Base-by-base conservation (phyloP, 2,113 vertebrate species). In the Lonchura striata region DNA sequence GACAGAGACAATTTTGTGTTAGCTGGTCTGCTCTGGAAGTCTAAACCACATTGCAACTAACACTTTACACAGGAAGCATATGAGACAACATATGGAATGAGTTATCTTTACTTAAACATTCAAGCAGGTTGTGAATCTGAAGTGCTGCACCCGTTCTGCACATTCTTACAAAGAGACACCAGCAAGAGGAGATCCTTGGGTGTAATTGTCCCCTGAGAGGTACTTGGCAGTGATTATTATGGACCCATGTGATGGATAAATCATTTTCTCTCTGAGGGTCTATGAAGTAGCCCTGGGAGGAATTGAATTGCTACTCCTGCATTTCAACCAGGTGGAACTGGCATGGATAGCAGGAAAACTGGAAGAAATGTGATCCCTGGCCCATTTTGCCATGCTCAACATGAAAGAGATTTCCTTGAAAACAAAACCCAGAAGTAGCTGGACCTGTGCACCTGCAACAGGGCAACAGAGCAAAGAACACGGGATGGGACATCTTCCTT, bases 401-500 rank as follows among this genome's bases (percentile, higher is more conserved):
- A 24, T 31, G 28, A 54, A 19, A 23, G 14, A 6, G 13, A 46
- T 41, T 82, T 66, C 25, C 10, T 25, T 46, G 49, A 25, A 59
- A 81, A 54, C 2, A 46, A 31, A 72, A 30, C 15, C 28, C 70
- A 47, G 33, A 42, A 42, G 41, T 19, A 69, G 28, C 8, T 64
- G 39, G 6, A 24, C 11, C 13, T 15, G 22, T 31, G 4, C 16
- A 7, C 2, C 8, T 64, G 15, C 1, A 4, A 18, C 11, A 64
- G 28, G 17, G 25, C 79, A 89, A 27, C 4, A 60, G 31, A 44
- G 16, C 21, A n/a, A 46, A 63, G 31, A 46, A 50, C n/a, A 50
- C 0, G 1, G 47, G 13, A 20, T 2, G 4, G 15, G 15, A 13
- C 2, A 7, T 54, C 42, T 86, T 21, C 13, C 44, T 37, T 80